Conservation (phyloP, 2,888 invertebrate species). For the Iphiclides podalirius region DNA sequence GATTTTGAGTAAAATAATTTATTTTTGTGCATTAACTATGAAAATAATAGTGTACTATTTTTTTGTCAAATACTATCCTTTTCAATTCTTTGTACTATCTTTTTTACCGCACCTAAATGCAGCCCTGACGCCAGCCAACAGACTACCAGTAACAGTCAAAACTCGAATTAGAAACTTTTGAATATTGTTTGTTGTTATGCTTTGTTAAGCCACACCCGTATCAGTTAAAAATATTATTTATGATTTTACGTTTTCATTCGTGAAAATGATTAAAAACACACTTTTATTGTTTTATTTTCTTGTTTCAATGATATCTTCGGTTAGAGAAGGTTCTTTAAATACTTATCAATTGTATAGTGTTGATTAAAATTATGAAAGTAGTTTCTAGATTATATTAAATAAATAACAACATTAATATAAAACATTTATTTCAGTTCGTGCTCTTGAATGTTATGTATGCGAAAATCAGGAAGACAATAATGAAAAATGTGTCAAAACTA, state of each 20-base stretch:
- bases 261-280: not conserved
- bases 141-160: too few relatives aligned
- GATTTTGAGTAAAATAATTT: too few relatives aligned
- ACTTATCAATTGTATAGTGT: too few relatives aligned
- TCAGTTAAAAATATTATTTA: not conserved
- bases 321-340: not conserved
- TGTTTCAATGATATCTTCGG: not conserved
- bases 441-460: slow-evolving; percentile 97
- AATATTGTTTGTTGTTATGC: too few relatives aligned
- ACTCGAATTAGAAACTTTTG: too few relatives aligned
- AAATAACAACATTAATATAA: not conserved
- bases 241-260: not conserved
- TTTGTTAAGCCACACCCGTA: not conserved
- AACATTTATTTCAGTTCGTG: slow-evolving; percentile 67
- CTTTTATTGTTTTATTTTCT: not conserved
- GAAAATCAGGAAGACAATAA: slow-evolving; percentile 94
- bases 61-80: too few relatives aligned
- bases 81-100: too few relatives aligned
- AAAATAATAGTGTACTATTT: too few relatives aligned
- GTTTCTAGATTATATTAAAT: too few relatives aligned
- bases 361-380: not conserved
- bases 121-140: too few relatives aligned
- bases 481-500: slow-evolving; percentile 95
- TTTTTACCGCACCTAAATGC: too few relatives aligned
- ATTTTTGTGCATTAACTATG: too few relatives aligned